Evolutionary conservation across 1,140 invertebrate species (phyloP).

Genomic region (Drosophila bocqueti): DNA sequence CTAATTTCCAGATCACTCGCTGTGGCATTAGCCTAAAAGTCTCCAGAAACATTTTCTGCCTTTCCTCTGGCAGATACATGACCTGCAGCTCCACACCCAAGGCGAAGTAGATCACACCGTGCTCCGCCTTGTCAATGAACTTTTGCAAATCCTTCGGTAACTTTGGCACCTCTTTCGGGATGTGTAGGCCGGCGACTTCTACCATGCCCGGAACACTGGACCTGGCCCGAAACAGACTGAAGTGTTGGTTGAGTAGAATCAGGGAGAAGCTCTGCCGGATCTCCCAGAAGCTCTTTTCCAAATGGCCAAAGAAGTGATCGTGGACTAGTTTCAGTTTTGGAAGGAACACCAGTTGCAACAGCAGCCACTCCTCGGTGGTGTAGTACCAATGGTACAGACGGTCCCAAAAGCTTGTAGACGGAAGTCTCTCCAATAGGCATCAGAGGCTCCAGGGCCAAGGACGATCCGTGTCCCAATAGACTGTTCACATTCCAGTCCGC

Average conservation of each 20-base stretch:
- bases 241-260: constrained; percentile 72
- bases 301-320: constrained; percentile 60
- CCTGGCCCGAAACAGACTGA: constrained; percentile 59
- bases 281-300: constrained; percentile 39
- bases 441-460: constrained; percentile 33
- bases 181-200: constrained; percentile 80
- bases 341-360: constrained; percentile 42
- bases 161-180: constrained; percentile 84
- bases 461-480: constrained; percentile 30
- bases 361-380: constrained; percentile 61
- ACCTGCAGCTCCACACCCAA: constrained; percentile 87
- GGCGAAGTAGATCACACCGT: constrained; percentile 88
- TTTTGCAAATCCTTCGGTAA: constrained; percentile 84
- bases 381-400: constrained; percentile 49
- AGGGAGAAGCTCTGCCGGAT: constrained; percentile 56
- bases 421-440: neutral
- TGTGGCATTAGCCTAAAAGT: constrained; percentile 87
- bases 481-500: constrained; percentile 59
- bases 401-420: constrained; percentile 23
- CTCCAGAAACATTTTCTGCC: constrained; percentile 86
- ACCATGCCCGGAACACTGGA: constrained; percentile 65
- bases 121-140: constrained; percentile 86
- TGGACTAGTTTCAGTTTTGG: constrained; percentile 34
- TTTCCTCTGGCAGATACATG: constrained; percentile 85
- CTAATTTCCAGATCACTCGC: constrained; percentile 89